A percentile compares a stretch with the other conserved stretches of the same genome.
Evolutionary conservation across 2,113 vertebrate genomes (phyloP).

Genomic region (Neogobius melanostomus): DNA sequence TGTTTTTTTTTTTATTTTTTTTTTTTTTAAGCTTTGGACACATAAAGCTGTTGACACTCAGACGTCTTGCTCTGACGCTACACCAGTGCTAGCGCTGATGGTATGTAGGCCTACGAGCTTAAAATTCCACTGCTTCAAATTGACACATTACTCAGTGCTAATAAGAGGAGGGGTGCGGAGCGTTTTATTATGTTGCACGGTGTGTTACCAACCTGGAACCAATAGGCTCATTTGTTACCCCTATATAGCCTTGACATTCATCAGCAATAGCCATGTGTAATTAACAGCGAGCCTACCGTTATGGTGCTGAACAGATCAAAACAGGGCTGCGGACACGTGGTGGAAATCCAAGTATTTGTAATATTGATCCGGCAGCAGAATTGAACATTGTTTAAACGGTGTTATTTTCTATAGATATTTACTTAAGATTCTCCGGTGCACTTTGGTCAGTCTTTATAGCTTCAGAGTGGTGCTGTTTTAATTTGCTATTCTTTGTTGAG

Average conservation of each 20-base stretch:
- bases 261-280: constrained; percentile 37
- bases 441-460: too few relatives aligned
- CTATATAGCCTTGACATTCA: constrained; percentile 4
- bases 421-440: too few relatives aligned
- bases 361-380: neutral
- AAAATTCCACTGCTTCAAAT: constrained; percentile 49
- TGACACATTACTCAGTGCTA: constrained; percentile 55
- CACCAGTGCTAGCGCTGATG: constrained; percentile 10
- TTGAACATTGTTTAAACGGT: too few relatives aligned
- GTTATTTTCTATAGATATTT: too few relatives aligned
- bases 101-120: constrained; percentile 56
- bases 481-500: too few relatives aligned
- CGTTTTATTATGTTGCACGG: constrained; percentile 51
- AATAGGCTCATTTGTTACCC: constrained; percentile 55
- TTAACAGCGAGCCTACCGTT: constrained; percentile 18
- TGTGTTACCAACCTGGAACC: constrained; percentile 53
- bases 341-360: too few relatives aligned
- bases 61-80: constrained; percentile 27
- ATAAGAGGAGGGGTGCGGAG: constrained; percentile 30
- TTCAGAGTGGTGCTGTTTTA: too few relatives aligned
- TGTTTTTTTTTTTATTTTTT: constrained; percentile 48
- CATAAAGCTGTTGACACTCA: constrained; percentile 65
- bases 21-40: constrained; percentile 56
- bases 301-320: neutral
- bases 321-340: too few relatives aligned